phyloP scores from a whole-genome alignment of 2,797 vertebrate genomes.

The Nyctalus aviator region DNA sequence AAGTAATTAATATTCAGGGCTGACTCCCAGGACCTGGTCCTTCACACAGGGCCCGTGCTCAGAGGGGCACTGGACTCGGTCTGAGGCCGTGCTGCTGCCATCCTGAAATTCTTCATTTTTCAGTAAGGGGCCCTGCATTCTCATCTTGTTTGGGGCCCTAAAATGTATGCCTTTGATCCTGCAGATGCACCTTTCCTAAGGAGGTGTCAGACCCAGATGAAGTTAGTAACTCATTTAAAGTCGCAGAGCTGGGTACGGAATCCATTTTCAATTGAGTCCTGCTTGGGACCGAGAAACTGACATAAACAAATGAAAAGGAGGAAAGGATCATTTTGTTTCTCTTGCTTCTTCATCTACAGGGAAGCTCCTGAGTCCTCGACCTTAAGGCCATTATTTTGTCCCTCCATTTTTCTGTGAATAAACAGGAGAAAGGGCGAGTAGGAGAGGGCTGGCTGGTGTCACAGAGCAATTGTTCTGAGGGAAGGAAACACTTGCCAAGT shows the following conservation, averaged over 20 bases:
- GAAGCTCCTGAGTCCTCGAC: conserved; percentile 69
- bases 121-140: background rate
- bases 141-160: background rate
- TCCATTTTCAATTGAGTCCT: background rate
- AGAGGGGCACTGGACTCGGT: background rate
- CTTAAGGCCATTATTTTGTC: conserved; percentile 76
- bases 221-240: background rate
- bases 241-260: background rate
- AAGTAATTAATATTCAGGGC: background rate
- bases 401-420: conserved; percentile 79
- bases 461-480: conserved; percentile 72
- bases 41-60: background rate
- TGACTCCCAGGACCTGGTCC: background rate
- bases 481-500: conserved; percentile 73
- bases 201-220: background rate
- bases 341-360: background rate
- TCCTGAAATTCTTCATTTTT: background rate
- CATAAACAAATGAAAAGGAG: background rate
- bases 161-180: background rate
- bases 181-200: background rate
- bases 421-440: conserved; percentile 76
- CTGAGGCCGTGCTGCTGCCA: background rate
- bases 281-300: background rate
- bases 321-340: background rate
- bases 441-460: conserved; percentile 66